phyloP scores from a whole-genome alignment of 2,888 invertebrate genomes.

The Agriopis marginaria region DNA sequence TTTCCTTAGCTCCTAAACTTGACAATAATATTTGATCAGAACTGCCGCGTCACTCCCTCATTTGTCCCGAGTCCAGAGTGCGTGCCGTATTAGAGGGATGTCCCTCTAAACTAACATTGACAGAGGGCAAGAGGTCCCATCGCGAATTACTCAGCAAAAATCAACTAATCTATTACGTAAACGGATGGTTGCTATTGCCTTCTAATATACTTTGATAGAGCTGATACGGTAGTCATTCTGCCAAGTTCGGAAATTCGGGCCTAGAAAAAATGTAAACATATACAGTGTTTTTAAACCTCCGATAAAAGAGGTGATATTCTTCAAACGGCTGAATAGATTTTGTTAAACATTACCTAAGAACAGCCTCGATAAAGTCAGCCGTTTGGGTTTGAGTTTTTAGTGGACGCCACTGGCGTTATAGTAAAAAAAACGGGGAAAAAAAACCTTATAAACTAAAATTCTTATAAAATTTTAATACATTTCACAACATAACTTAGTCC shows the following conservation, averaged over 20 bases:
- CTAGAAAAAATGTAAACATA: background rate
- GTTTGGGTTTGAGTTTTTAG: too few relatives aligned
- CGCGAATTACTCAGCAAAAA: conserved; percentile 21
- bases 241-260: background rate
- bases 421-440: too few relatives aligned
- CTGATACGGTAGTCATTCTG: background rate
- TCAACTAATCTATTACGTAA: conserved; percentile 19
- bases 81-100: conserved; percentile 23
- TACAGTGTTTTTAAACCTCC: too few relatives aligned
- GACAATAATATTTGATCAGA: background rate
- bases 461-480: background rate
- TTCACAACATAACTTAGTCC: conserved; percentile 7
- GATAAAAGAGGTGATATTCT: too few relatives aligned
- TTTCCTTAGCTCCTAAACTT: background rate
- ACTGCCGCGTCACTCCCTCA: conserved; percentile 1
- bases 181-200: background rate
- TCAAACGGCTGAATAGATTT: too few relatives aligned
- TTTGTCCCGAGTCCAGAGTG: conserved; percentile 19
- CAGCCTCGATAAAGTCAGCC: too few relatives aligned
- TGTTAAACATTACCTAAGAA: too few relatives aligned
- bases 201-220: background rate
- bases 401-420: too few relatives aligned
- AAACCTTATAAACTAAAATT: background rate
- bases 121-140: conserved; percentile 22
- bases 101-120: conserved; percentile 23